Base-by-base conservation (phyloP, 2,113 vertebrate species). In the Beaufortia kweichowensis region DNA sequence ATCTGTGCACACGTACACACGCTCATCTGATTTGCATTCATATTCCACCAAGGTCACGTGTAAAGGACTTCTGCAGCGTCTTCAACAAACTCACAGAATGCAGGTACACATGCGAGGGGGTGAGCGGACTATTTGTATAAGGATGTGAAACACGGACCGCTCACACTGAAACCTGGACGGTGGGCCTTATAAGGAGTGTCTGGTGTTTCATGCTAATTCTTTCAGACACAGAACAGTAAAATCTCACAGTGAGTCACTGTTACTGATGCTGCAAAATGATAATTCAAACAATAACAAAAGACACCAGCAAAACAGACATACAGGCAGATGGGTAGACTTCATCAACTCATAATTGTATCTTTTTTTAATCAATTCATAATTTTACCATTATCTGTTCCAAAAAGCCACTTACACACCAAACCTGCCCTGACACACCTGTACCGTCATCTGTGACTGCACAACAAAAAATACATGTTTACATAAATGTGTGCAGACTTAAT, bases 211-310 rank as follows among this genome's bases (percentile, higher is more conserved):
- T 71, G 50, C 14, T 71, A 39, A 71, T 71, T 39, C 24, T 33
- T 69, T 55, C 50, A 71, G 50, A 70, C 31, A 70, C 14, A 17
- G 50, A 70, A 56, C 12, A 57, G 53, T 35, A 71, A 71, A 57
- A 57, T 57, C 3, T 71, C 6, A 70, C 29, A 15, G 17, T 23
- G 19, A 15, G 8, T 23, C 48, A 33, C 46, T 33, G 41, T 10
- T 3, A 43, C 35, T 12, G 21, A 39, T 43, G 14, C 24, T 43
- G 39, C 21, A 26, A 65, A 43, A 65, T 41, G 21, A 48, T 35
- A 35, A 35, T 7, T n/a, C n/a, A n/a, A n/a, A n/a, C n/a, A n/a
- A n/a, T n/a, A n/a, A n/a, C n/a, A n/a, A n/a, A n/a, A n/a, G n/a
- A n/a, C n/a, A n/a, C n/a, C n/a, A n/a, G n/a, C n/a, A n/a, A n/a